Conservation (phyloP, 2,888 invertebrate species). For the Pseudococcus longispinus region DNA sequence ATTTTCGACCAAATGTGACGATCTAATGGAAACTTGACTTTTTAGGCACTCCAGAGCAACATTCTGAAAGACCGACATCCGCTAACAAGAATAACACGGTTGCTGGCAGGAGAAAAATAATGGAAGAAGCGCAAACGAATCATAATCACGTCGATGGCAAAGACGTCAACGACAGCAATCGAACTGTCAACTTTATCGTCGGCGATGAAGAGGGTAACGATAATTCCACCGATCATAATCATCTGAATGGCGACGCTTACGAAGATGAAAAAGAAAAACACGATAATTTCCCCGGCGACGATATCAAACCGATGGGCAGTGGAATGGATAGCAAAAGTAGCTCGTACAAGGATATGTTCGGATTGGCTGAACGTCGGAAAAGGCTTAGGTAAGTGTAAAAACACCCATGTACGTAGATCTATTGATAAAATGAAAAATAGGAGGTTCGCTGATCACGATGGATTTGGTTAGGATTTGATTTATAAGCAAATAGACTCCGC, state of each 20-base stretch:
- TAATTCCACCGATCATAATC: constrained; percentile 46
- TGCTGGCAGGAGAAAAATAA: neutral
- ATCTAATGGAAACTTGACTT: neutral
- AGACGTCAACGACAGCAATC: too few species aligned
- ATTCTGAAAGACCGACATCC: constrained; percentile 34
- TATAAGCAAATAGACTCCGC: neutral
- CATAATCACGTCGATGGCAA: constrained; percentile 40
- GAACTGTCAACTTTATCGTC: constrained; percentile 50
- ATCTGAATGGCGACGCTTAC: constrained; percentile 53
- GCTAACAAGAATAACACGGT: neutral
- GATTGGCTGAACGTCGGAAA: constrained; percentile 64
- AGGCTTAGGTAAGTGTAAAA: constrained; percentile 64
- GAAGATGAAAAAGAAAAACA: constrained; percentile 49
- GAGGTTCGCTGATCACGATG: neutral
- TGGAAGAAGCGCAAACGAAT: constrained; percentile 46
- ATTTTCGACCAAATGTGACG: neutral
- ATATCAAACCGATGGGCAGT: constrained; percentile 48
- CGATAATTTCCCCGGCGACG: constrained; percentile 45
- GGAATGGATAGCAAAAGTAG: constrained; percentile 59
- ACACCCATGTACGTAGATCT: too few species aligned
- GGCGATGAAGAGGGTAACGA: constrained; percentile 58
- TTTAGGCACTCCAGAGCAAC: constrained; percentile 35
- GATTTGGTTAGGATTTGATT: neutral
- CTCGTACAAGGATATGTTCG: constrained; percentile 62
- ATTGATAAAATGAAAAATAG: too few species aligned